Percentiles rank a stretch among this genome's conserved stretches.
These are phyloP conservation scores for Tachina fera DNA, from an alignment of 2,888 invertebrate species.

Conservation along the genomic window DNA sequence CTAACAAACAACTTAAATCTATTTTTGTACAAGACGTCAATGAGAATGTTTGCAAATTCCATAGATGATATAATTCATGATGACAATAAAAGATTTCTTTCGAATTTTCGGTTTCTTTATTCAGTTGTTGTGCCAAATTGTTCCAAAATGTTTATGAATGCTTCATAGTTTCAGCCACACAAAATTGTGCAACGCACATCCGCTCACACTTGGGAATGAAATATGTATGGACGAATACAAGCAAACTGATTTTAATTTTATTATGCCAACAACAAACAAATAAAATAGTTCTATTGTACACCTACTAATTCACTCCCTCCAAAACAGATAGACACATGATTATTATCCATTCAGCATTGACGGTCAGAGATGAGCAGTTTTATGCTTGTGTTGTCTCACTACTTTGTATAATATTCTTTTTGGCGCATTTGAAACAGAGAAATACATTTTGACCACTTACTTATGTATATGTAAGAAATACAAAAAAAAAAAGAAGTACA, in stretches of 20 bases:
- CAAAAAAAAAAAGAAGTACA: too few species aligned
- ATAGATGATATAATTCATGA: slow-evolving; percentile 57
- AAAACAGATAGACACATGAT: not conserved
- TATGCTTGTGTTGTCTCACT: too few species aligned
- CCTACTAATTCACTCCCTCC: slow-evolving; percentile 9
- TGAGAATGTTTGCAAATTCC: slow-evolving; percentile 12
- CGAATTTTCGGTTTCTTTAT: slow-evolving; percentile 15
- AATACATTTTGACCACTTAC: too few species aligned
- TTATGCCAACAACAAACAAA: slow-evolving; percentile 23
- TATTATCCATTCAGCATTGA: not conserved
- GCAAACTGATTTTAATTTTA: slow-evolving; percentile 35
- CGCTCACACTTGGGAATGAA: not conserved
- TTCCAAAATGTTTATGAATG: slow-evolving; percentile 13
- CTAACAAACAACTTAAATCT: too few species aligned
- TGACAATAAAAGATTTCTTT: slow-evolving; percentile 47
- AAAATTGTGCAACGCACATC: slow-evolving; percentile 12
- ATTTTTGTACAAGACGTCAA: not conserved
- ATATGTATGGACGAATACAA: not conserved
- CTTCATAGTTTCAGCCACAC: slow-evolving; percentile 49
- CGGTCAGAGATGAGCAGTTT: not conserved
- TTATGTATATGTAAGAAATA: too few species aligned
- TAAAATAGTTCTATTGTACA: not conserved
- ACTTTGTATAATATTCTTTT: not conserved
- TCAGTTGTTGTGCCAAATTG: not conserved
- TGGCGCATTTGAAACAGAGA: not conserved